Evolutionary conservation across 2,888 invertebrate species (phyloP), one percentile per base, ranked within the genome.

Genomic region (Drosophila robusta): DNA sequence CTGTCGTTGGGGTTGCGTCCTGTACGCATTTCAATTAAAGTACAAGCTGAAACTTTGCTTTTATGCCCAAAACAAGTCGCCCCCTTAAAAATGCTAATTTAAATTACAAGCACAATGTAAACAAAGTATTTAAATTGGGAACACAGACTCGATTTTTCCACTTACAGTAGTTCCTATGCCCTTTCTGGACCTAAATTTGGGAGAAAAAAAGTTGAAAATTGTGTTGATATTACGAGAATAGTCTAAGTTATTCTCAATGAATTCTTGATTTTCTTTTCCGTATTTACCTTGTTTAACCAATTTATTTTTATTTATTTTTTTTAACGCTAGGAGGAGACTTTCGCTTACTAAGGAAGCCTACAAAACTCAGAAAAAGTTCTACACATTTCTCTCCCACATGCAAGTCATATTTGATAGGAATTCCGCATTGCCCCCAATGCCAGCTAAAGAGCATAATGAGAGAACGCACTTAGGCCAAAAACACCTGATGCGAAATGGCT

Each of bases 401-500:
- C 26, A 14, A 42, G 49, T 22, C 41, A 42, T 45, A 54, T 38
- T 50, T 42, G 44, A 42, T 41, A 52, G 32, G 11, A 29, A 38
- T 36, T 38, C 18, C 54, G 16, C 12, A 14, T 41, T 45, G 18
- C 46, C 51, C 24, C 34, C 4, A 26, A 11, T 16, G 26, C 46
- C 7, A 4, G n/a, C 41, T 55, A 52, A 34, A 66, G 58, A 46
- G 63, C 62, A 66, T 68, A 77, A 79, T 77, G 77, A 80, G 65
- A 44, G 58, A 58, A 74, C 64, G 74, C 75, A 79, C 75, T 74
- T 75, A 80, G 67, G 68, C 64, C 54, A 65, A 72, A 60, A 64
- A 68, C 80, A 82, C 80, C 80, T 82, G 82, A 80, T 80, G 80
- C 74, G 45, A 71, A 71, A 65, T 68, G 75, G 41, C 63, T 49